Conservation (phyloP, 1,140 invertebrate genomes). For the Macrotrachela quadricornifera region DNA sequence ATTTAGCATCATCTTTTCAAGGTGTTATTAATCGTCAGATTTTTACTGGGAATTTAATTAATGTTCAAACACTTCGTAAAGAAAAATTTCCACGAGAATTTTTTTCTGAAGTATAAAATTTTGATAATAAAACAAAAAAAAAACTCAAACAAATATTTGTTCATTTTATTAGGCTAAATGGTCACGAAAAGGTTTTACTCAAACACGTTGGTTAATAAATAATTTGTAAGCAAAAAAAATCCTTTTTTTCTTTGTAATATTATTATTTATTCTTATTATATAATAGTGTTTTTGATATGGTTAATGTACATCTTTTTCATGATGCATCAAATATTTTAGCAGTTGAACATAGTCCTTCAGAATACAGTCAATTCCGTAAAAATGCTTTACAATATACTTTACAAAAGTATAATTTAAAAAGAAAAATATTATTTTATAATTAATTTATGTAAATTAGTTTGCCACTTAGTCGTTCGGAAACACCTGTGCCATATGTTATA, state of each 20-base stretch:
- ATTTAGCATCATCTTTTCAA: not conserved
- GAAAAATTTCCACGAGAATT: slow-evolving; percentile 82
- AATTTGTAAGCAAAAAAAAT: slow-evolving; percentile 38
- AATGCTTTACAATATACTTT: slow-evolving; percentile 68
- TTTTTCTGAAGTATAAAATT: slow-evolving; percentile 52
- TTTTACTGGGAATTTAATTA: slow-evolving; percentile 67
- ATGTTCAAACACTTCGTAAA: slow-evolving; percentile 69
- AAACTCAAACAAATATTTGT: not conserved
- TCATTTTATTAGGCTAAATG: slow-evolving; percentile 54
- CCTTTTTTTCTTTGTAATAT: not conserved
- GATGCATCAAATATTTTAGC: slow-evolving; percentile 70
- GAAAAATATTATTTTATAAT: not conserved
- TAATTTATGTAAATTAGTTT: slow-evolving; percentile 25
- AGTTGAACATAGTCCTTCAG: slow-evolving; percentile 50
- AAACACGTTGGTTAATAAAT: slow-evolving; percentile 70
- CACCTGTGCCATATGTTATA: slow-evolving; percentile 66
- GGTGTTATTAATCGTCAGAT: slow-evolving; percentile 14
- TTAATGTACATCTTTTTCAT: slow-evolving; percentile 94
- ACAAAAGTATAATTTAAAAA: no score
- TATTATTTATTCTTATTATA: not conserved
- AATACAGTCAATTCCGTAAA: slow-evolving; percentile 64
- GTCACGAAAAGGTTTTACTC: slow-evolving; percentile 82
- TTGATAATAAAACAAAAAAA: not conserved
- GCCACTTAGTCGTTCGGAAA: slow-evolving; percentile 44
- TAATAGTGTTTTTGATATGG: slow-evolving; percentile 51